Conservation (phyloP, 2,888 invertebrate species). For the Clivina fossor region DNA sequence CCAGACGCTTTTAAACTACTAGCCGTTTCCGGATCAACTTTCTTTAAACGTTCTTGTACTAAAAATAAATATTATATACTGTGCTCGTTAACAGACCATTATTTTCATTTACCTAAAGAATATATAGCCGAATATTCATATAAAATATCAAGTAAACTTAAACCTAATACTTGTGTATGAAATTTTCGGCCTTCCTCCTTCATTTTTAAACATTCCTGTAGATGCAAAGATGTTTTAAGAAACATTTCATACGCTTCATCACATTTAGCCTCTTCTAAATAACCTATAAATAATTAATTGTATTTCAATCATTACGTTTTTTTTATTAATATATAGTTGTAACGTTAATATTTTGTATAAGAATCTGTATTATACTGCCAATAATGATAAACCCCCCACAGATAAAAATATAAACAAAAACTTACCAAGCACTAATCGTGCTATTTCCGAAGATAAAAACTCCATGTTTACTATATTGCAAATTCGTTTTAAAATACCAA, state of each 20-base stretch:
- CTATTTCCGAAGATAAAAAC: conserved; percentile 44
- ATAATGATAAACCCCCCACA: conserved; percentile 1
- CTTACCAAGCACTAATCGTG: conserved; percentile 46
- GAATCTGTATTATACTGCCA: no score
- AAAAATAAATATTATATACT: conserved; percentile 2
- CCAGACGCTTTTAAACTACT: conserved; percentile 30
- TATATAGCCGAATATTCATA: conserved; percentile 49
- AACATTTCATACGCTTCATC: conserved; percentile 47
- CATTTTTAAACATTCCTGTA: conserved; percentile 42
- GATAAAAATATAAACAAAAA: conserved; percentile 16
- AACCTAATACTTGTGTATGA: conserved; percentile 47
- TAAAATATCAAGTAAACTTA: conserved; percentile 49
- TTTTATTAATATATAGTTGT: neutral
- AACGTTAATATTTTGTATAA: neutral
- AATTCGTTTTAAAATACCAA: neutral
- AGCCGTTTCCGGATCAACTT: conserved; percentile 28
- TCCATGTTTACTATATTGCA: conserved; percentile 41
- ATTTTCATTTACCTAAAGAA: conserved; percentile 48
- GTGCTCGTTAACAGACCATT: neutral
- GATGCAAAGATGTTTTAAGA: conserved; percentile 44
- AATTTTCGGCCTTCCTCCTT: conserved; percentile 45
- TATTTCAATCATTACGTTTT: no score
- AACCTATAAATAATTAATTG: conserved; percentile 46
- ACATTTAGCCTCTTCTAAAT: conserved; percentile 49
- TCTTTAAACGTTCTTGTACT: conserved; percentile 49